phyloP scores from a whole-genome alignment of 2,888 invertebrate species.

The Quadriops clusia region DNA sequence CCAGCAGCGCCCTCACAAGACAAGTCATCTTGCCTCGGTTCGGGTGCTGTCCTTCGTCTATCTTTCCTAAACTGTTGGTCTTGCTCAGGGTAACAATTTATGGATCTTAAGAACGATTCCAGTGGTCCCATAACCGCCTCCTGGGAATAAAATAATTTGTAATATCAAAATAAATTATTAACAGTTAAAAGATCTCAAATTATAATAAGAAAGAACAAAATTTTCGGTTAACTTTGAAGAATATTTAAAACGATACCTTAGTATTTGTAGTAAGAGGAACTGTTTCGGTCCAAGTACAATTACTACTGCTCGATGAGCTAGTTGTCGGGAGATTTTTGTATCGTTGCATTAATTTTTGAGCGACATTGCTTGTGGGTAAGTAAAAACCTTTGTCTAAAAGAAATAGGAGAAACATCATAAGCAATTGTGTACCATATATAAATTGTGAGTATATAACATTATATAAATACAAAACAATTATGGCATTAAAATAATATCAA shows the following conservation, averaged over 20 bases:
- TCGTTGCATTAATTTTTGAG: conserved; percentile 13
- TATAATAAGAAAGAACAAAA: not conserved
- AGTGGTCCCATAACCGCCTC: conserved; percentile 29
- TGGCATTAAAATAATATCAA: not conserved
- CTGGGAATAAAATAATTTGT: conserved; percentile 8
- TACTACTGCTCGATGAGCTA: conserved; percentile 6
- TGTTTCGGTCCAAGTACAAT: conserved; percentile 17
- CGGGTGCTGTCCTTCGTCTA: too few species aligned
- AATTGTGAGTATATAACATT: too few species aligned
- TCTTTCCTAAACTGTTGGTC: conserved; percentile 23
- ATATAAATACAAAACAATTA: conserved; percentile 1
- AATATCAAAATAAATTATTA: not conserved
- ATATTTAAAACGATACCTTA: conserved; percentile 12
- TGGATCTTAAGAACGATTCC: conserved; percentile 32
- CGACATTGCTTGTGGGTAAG: not conserved
- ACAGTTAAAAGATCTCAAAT: not conserved
- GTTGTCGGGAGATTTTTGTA: conserved; percentile 9
- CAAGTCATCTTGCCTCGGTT: too few species aligned
- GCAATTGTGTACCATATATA: too few species aligned
- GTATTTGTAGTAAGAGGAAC: conserved; percentile 18
- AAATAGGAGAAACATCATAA: too few species aligned
- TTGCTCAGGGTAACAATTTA: conserved; percentile 32
- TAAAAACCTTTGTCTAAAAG: too few species aligned
- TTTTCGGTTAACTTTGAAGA: not conserved
- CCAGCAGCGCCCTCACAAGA: too few species aligned